Evolutionary conservation across 1,140 invertebrate genomes (phyloP).

Genomic region (Lucilia sericata): DNA sequence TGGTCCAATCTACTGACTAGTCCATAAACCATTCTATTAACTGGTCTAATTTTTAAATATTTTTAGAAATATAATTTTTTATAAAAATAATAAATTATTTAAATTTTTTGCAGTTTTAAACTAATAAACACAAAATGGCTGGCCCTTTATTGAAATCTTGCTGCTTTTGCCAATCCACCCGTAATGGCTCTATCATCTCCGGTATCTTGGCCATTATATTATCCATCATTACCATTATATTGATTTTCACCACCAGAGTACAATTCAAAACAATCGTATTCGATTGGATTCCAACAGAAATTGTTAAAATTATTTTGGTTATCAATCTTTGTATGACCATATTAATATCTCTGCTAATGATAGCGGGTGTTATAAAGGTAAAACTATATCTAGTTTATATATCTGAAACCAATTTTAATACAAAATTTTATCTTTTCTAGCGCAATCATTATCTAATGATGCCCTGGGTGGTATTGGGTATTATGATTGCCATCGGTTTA

Average conservation of each 20-base stretch:
- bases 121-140: constrained; percentile 53
- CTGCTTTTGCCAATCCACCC: constrained; percentile 77
- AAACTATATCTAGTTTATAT: constrained; percentile 37
- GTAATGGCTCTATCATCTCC: constrained; percentile 78
- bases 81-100: no score
- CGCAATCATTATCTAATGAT: constrained; percentile 83
- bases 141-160: constrained; percentile 69
- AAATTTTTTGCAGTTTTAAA: background rate
- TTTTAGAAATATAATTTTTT: no score
- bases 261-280: constrained; percentile 74
- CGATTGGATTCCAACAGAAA: constrained; percentile 66
- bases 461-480: constrained; percentile 83
- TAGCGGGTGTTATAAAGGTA: constrained; percentile 82
- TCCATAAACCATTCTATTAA: no score
- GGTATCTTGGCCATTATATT: constrained; percentile 76
- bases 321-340: constrained; percentile 86
- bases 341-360: constrained; percentile 78
- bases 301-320: constrained; percentile 82
- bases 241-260: constrained; percentile 71
- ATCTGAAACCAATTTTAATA: background rate
- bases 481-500: constrained; percentile 80
- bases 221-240: constrained; percentile 69
- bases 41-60: no score
- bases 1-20: no score
- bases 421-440: constrained; percentile 69